A percentile compares a stretch with the other conserved stretches of the same genome.
Conservation (phyloP, 2,113 vertebrate species). For the Perca schrenkii region DNA sequence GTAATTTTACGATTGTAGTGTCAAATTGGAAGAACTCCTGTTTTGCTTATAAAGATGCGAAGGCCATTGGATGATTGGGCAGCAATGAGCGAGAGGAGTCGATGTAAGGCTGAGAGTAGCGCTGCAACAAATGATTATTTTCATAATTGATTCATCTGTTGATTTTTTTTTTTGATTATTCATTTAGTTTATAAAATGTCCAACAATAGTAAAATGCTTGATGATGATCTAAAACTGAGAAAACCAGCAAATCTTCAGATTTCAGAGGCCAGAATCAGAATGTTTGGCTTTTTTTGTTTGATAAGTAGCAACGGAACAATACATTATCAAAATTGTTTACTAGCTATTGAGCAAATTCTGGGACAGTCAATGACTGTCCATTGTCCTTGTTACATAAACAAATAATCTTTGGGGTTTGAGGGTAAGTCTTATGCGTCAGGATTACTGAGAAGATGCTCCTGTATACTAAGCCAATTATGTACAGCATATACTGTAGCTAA, state of each 20-base stretch:
- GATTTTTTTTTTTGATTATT: background rate
- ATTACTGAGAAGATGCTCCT: conserved; percentile 2
- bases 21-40: background rate
- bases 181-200: background rate
- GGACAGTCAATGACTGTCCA: too few species aligned
- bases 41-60: background rate
- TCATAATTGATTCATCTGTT: background rate
- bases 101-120: background rate
- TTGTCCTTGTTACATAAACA: too few species aligned
- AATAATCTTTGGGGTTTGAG: background rate
- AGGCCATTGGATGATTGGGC: background rate
- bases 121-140: background rate
- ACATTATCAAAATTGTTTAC: too few species aligned
- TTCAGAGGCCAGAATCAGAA: too few species aligned
- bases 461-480: background rate
- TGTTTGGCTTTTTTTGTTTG: background rate
- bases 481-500: background rate
- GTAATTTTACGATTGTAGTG: background rate
- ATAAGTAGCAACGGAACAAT: background rate
- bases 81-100: background rate
- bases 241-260: background rate
- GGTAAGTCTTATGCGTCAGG: background rate
- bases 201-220: background rate
- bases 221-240: background rate
- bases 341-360: too few species aligned